Evolutionary conservation across 2,113 vertebrate species (phyloP).

Genomic region (Cygnus buccinator): DNA sequence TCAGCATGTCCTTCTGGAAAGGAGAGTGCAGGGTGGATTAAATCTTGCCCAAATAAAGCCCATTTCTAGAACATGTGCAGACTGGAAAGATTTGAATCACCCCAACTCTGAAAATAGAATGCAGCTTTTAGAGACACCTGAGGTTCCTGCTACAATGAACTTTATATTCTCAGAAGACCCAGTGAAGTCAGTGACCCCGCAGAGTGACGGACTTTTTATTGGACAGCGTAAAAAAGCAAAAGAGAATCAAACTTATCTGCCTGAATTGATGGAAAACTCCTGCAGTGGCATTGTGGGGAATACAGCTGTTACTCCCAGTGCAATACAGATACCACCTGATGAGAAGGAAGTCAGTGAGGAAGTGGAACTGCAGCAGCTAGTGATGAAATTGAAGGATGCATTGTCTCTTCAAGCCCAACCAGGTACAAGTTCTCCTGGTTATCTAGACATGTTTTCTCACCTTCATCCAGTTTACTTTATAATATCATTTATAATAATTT

Average conservation of each 20-base stretch:
- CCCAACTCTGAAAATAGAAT: not conserved
- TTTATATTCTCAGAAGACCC: not conserved
- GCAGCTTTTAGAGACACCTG: not conserved
- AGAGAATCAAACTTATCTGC: not conserved
- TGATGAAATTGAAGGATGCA: conserved; percentile 73
- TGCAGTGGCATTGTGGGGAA: not conserved
- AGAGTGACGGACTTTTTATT: not conserved
- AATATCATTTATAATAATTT: not conserved
- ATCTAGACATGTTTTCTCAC: not conserved
- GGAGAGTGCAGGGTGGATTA: not conserved
- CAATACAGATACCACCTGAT: not conserved
- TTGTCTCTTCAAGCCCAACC: conserved; percentile 67
- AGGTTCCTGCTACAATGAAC: not conserved
- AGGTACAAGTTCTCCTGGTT: conserved; percentile 63
- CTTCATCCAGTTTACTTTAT: not conserved
- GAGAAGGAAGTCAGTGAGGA: conserved; percentile 40
- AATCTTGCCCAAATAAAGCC: not conserved
- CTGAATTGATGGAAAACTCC: not conserved
- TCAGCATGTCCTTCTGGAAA: not conserved
- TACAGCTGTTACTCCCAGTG: not conserved
- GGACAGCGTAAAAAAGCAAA: not conserved
- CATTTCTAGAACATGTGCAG: not conserved
- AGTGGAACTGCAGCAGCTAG: conserved; percentile 72
- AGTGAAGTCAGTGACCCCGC: not conserved
- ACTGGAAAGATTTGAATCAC: not conserved